Base-by-base conservation (phyloP, 2,797 vertebrate species). In the Myripristis jacobus region DNA sequence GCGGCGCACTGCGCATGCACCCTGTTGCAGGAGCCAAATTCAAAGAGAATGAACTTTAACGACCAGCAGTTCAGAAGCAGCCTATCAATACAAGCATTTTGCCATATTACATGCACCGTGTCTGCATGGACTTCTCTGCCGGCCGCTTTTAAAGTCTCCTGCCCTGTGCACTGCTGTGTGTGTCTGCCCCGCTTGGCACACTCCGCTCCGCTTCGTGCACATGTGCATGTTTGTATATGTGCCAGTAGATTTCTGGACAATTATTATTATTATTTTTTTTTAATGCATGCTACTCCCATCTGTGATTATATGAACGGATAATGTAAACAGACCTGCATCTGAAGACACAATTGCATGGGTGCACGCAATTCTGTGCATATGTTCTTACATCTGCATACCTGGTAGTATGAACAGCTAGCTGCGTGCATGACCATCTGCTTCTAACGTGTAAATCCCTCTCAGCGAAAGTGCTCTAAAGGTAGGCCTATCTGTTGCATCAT, bases 1-100 rank as follows among this genome's bases (percentile, higher is more conserved):
- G 94, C 94, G 77, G 94, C 95, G 79, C 93, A 95, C 93, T 94
- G 96, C 96, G 96, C 96, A 97, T 96, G 97, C 94, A 94, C 95
- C 83, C 83, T 90, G 89, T 88, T 80, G 84, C 90, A 90, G 92
- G 96, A 96, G 96, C 94, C 96, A 97, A 95, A 97, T 97, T 98
- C 95, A 96, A 98, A 97, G 94, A 90, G 75, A 80, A 63, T 75
- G 78, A 62, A 41, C 60, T 70, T 61, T 81, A 77, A 83, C 79
- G 69, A 83, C 74, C 70, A 44, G 73, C 68, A 38, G 77, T n/a
- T 70, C 75, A 61, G 31, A 24, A 60, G 63, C 0, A 73, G 68
- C 31, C 46, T 46, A 46, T 66, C 51, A 47, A 41, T 38, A 56
- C 47, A 61, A 10, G 11, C 36, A 38, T 12, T 38, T 12, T 15